Conservation (phyloP, 2,797 vertebrate species). For the Gymnothorax javanicus region DNA sequence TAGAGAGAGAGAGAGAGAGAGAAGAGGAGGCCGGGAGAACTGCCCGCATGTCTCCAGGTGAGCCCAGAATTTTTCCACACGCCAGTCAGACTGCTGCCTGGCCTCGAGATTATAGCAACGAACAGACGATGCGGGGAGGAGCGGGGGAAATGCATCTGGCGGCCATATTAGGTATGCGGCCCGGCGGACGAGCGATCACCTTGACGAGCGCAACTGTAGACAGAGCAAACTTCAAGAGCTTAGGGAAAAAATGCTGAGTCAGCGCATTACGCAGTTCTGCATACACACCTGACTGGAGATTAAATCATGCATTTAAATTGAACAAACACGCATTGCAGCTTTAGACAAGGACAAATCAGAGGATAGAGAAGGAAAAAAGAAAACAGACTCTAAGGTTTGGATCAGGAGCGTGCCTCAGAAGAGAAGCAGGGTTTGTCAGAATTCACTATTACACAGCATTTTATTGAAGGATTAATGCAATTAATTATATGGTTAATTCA, state of each 20-base stretch:
- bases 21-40: not conserved
- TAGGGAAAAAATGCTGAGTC: not conserved
- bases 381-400: not conserved
- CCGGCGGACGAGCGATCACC: constrained; percentile 3
- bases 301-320: not conserved
- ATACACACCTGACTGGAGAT: not conserved
- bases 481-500: not conserved
- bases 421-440: not conserved
- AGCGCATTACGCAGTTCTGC: not conserved
- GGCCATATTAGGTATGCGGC: not conserved
- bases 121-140: not conserved
- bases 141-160: not conserved
- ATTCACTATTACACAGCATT: not conserved
- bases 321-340: not conserved
- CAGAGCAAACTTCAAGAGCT: not conserved
- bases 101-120: not conserved
- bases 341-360: not conserved
- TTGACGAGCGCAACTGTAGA: not conserved
- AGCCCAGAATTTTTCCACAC: not conserved
- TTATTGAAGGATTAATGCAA: not conserved
- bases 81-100: not conserved
- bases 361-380: not conserved
- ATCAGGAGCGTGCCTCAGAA: not conserved
- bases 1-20: not conserved
- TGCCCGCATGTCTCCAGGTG: not conserved